Base-by-base conservation (phyloP, 1,140 invertebrate species). In the Patella vulgata region DNA sequence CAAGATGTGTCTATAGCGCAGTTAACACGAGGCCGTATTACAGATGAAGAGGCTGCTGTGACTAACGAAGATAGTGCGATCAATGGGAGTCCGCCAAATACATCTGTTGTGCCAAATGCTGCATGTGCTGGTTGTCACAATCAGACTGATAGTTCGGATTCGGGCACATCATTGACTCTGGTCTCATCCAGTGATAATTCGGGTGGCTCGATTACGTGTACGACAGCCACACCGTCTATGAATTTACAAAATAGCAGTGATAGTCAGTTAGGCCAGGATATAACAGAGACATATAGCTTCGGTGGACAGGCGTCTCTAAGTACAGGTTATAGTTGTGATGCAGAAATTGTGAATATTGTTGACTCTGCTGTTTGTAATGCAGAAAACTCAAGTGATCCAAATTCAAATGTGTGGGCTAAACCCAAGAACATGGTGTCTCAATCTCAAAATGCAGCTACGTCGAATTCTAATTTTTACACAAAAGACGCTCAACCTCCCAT, bases 401-500 rank as follows among this genome's bases (percentile, higher is more conserved):
- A 36, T 8, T 36, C 33, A 36, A 8, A 5, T 5, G 33, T 36
- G 14, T 5, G 14, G 6, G 14, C 6, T 36, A 14, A 36, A 36
- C 6, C 33, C 14, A 14, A 36, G 6, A 36, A 14, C 14, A 14
- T 36, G 5, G 6, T 36, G 5, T 36, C 33, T 36, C 5, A 5
- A 8, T 36, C 33, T 8, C 14, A 14, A 14, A 36, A 5, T 36
- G 14, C 14, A 30, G 39, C 14, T 21, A 12, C 9, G 28, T 3
- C 9, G 5, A 28, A 30, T 44, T 19, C 25, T 57, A 25, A 42
- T 40, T 11, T 40, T 6, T 36, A 14, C 19, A 30, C 30, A 9
- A 39, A 23, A 17, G 33, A 36, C 40, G 25, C 67, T n/a, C 63
- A 63, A 40, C 73, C 77, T 23, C 78, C 78, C 12, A 60, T 61